These are phyloP conservation scores for Thripadectes ignobilis DNA, from an alignment of 2,797 vertebrate genomes.

Conservation along the genomic window DNA sequence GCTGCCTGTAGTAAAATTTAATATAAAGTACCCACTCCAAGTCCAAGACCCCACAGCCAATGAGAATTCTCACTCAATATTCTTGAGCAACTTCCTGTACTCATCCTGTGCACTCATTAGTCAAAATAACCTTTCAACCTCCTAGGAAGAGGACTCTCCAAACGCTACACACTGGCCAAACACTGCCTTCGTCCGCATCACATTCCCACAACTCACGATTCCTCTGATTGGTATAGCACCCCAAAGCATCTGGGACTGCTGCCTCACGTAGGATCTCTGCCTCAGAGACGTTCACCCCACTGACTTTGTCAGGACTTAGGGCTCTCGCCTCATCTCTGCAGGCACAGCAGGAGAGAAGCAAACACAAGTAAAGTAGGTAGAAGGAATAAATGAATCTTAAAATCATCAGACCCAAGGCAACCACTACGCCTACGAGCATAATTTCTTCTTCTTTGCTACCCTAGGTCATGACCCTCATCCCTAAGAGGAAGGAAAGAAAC, in stretches of 20 bases:
- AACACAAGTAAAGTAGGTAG: neutral
- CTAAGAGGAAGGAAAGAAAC: slow-evolving; percentile 52
- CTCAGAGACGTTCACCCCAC: neutral
- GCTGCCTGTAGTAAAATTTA: neutral
- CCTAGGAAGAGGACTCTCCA: neutral
- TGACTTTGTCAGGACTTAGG: neutral
- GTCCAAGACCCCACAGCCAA: neutral
- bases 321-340: neutral
- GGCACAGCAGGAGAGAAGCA: neutral
- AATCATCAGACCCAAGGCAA: slow-evolving; percentile 50
- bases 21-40: neutral
- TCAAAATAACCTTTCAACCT: neutral
- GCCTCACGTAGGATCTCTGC: neutral
- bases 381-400: slow-evolving; percentile 29
- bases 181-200: neutral
- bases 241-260: neutral
- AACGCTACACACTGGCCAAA: neutral
- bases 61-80: neutral
- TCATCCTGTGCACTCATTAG: neutral
- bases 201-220: neutral
- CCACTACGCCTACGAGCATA: slow-evolving; percentile 46
- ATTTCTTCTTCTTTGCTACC: slow-evolving; percentile 35
- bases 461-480: slow-evolving; percentile 55
- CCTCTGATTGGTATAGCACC: neutral
- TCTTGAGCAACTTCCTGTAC: neutral